phyloP scores from a whole-genome alignment of 2,113 vertebrate species.

The Oceanodroma tethys region DNA sequence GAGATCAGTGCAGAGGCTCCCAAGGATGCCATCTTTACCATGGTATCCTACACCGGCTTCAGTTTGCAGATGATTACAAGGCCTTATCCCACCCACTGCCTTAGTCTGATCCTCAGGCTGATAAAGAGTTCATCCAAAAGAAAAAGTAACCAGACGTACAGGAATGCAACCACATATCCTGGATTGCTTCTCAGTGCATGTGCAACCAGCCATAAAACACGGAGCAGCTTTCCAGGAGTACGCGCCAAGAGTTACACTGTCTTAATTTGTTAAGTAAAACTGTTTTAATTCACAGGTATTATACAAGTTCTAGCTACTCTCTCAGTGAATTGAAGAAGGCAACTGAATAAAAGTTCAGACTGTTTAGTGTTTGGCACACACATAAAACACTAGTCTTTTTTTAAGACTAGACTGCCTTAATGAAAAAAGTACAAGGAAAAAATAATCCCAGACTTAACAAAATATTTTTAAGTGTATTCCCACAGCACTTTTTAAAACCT shows the following conservation, averaged over 20 bases:
- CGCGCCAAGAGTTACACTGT: accelerated
- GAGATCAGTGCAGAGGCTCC: not conserved
- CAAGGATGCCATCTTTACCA: not conserved
- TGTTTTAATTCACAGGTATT: not conserved
- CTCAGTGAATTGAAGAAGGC: not conserved
- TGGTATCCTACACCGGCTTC: not conserved
- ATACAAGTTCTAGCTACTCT: not conserved
- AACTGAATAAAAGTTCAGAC: not conserved
- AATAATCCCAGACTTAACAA: not conserved
- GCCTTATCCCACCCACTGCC: not conserved
- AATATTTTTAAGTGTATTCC: not conserved
- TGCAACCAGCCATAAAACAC: not conserved
- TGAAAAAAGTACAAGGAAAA: not conserved
- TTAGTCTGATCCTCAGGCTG: not conserved
- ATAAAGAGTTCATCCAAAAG: not conserved
- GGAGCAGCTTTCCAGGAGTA: not conserved
- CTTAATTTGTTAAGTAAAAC: not conserved
- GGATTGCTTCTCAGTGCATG: not conserved
- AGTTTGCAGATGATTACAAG: not conserved
- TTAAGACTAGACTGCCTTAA: not conserved
- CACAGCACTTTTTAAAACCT: not conserved
- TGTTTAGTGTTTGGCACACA: not conserved
- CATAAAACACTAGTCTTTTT: not conserved
- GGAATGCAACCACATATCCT: not conserved
- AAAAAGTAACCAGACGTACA: not conserved